phyloP scores from a whole-genome alignment of 2,888 invertebrate species.

The Charanyca ferruginea region DNA sequence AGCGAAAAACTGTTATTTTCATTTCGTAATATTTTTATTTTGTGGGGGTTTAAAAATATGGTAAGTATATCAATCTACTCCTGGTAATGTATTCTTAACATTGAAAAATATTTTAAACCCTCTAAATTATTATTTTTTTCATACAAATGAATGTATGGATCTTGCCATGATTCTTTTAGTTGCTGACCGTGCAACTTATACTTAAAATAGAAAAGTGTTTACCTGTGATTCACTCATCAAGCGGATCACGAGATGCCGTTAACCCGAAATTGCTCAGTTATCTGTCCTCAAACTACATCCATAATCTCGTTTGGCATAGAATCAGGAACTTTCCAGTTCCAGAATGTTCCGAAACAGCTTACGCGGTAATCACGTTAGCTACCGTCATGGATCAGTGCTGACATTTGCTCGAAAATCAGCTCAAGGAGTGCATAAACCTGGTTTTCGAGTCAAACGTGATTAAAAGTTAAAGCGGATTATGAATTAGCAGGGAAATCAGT shows the following conservation, averaged over 20 bases:
- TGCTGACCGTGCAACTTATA: too few species aligned
- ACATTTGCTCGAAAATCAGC: slow-evolving; percentile 33
- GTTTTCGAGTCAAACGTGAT: slow-evolving; percentile 13
- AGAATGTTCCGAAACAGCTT: slow-evolving; percentile 30
- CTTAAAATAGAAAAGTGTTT: too few species aligned
- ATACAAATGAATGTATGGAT: too few species aligned
- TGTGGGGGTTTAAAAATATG: too few species aligned
- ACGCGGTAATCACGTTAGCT: slow-evolving; percentile 42
- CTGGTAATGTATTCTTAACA: too few species aligned
- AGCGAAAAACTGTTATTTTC: too few species aligned
- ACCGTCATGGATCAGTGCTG: slow-evolving; percentile 21
- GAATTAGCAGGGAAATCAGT: background rate
- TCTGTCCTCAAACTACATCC: slow-evolving; percentile 7
- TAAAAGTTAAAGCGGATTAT: slow-evolving; percentile 8
- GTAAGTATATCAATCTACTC: too few species aligned
- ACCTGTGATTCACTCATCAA: background rate
- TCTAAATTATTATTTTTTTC: too few species aligned
- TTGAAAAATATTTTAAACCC: too few species aligned
- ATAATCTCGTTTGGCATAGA: slow-evolving; percentile 20
- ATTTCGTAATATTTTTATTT: too few species aligned
- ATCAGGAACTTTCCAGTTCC: slow-evolving; percentile 40
- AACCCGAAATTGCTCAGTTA: background rate
- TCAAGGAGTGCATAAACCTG: slow-evolving; percentile 45
- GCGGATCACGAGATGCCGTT: background rate
- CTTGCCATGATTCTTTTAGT: background rate